Base-by-base conservation (phyloP, 2,888 invertebrate species). In the Acleris laterana region DNA sequence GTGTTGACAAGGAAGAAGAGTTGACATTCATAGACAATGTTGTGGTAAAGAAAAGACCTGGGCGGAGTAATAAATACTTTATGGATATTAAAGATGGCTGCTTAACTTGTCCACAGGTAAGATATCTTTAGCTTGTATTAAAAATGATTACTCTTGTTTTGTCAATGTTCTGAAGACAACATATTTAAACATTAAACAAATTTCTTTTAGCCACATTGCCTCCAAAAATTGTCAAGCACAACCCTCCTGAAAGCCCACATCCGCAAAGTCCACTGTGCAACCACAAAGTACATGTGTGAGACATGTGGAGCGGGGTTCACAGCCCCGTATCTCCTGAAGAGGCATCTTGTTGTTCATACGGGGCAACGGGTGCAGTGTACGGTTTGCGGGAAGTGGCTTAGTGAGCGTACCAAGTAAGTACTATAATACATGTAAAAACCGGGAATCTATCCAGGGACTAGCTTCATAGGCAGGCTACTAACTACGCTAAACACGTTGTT, bases 371-470 rank as follows among this genome's bases (percentile, higher is more conserved):
- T 68, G 0, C 68, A 74, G 66, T 82, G 82, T 53, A 71, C 72
- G 0, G 70, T 76, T 0, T 82, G 82, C 25, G 55, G 60, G 1
- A 74, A 74, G 65, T 69, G 70, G 71, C 75, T 81, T 4, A 81
- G 80, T 51, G 63, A 59, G 44, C 72, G 81, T 16, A 80, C 78
- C 16, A 77, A 74, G 82, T 81, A 9, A 71, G 78, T 72, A 28
- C 28, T 13, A n/a, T n/a, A 28, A n/a, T 58, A 50, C 28, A 19
- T 1, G 22, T 25, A 44, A 4, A 48, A 25, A 25, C 25, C 1
- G 25, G 25, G 25, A 25, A 25, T 25, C 25, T 5, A 25, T 5
- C 25, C 5, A 25, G 25, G 25, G 25, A 25, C 25, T 25, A 25
- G 25, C 25, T 5, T 5, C 25, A 25, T 25, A 25, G 25, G 25